Base-by-base conservation (phyloP, 2,113 vertebrate genomes). In the Crotophaga sulcirostris region DNA sequence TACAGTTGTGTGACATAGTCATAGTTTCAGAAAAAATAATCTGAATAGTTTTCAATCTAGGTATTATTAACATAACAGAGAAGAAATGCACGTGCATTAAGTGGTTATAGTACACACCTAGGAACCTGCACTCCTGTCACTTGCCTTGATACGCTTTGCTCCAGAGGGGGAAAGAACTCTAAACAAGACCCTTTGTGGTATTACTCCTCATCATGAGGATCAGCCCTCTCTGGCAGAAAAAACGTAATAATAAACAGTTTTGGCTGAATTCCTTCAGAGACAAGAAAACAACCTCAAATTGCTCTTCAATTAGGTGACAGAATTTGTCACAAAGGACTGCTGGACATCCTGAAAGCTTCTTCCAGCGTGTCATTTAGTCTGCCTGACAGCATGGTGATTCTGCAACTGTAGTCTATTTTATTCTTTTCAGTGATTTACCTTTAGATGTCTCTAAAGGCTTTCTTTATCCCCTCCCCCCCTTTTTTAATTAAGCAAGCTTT, bases 381-480 rank as follows among this genome's bases (percentile, higher is more conserved):
- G 56, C 11, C 49, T 92, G 60, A 64, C 24, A 78, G n/a, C 52
- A n/a, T 7, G 20, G 29, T 40, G 16, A 59, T 15, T 84, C 56
- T 75, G 29, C 40, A 87, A 42, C 44, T 82, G 10, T 23, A 56
- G 44, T 14, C 12, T 69, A 28, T 75, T 86, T 79, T 52, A 81
- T 73, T 90, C 34, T 62, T 86, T 83, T 83, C 44, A 91, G 42
- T 87, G 21, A 52, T 75, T 78, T 92, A 70, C 60, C 34, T 91
- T 90, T 51, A 81, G 68, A 86, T 33, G 16, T 81, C 44, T 78
- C 36, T 55, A 36, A 77, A 74, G 9, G 11, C 7, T 81, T 93
- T 58, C 29, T 77, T 81, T 86, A 88, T 31, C 7, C 1, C 3
- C 9, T 8, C 8, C 16, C 0, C 1, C 0, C 4, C 3, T 23